Percentiles rank a stretch among this genome's conserved stretches.
Evolutionary conservation across 2,888 invertebrate genomes (phyloP).

Genomic region (Ceratothoa steindachneri): DNA sequence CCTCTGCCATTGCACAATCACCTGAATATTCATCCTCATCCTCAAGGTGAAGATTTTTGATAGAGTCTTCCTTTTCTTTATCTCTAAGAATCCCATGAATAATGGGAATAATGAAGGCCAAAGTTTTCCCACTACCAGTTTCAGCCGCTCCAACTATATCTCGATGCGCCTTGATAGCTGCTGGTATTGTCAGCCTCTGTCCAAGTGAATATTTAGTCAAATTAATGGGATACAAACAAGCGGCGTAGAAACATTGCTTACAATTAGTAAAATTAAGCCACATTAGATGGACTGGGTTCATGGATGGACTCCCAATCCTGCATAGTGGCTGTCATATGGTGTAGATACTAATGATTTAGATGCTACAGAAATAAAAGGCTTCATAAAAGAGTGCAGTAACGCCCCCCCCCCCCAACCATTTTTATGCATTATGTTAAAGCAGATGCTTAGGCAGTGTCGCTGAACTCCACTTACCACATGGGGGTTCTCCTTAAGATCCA

Average conservation of each 20-base stretch:
- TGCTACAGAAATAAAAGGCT: neutral
- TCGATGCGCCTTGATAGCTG: conserved; percentile 77
- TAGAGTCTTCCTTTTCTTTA: conserved; percentile 49
- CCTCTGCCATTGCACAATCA: conserved; percentile 49
- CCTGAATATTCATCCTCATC: conserved; percentile 44
- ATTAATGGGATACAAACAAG: neutral
- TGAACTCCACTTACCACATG: too few relatives aligned
- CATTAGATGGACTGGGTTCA: neutral
- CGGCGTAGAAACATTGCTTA: too few relatives aligned
- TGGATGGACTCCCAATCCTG: too few relatives aligned
- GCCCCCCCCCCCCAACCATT: too few relatives aligned
- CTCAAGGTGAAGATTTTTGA: conserved; percentile 34
- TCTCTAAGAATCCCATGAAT: conserved; percentile 74
- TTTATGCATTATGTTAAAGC: too few relatives aligned
- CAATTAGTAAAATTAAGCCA: neutral
- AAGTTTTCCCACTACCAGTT: conserved; percentile 97
- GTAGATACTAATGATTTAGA: neutral
- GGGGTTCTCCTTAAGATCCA: too few relatives aligned
- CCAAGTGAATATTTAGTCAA: neutral
- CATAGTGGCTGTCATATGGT: too few relatives aligned
- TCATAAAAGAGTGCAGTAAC: too few relatives aligned
- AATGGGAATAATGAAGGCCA: conserved; percentile 95
- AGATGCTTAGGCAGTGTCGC: too few relatives aligned
- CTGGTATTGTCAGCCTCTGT: conserved; percentile 65
- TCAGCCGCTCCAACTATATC: conserved; percentile 98